Evolutionary conservation across 2,113 vertebrate genomes (phyloP).

Genomic region (Hemibagrus wyckioides): DNA sequence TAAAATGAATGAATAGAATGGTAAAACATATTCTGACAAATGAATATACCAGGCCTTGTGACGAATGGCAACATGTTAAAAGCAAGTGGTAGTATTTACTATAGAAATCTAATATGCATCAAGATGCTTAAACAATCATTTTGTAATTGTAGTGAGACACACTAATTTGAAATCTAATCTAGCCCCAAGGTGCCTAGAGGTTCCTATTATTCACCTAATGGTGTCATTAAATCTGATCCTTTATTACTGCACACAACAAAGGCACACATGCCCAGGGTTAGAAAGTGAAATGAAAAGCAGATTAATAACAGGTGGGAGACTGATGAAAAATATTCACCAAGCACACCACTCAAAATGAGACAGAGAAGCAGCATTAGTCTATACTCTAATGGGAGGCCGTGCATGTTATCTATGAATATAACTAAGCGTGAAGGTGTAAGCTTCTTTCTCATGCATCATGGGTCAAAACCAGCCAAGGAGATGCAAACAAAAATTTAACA

Average conservation of each 20-base stretch:
- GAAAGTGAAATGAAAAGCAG: conserved; percentile 41
- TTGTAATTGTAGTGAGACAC: neutral
- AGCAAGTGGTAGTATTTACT: neutral
- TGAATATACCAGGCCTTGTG: neutral
- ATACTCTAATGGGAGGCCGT: conserved; percentile 12
- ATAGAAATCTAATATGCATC: neutral
- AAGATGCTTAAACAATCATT: neutral
- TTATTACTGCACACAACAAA: conserved; percentile 11
- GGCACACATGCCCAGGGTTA: conserved; percentile 39
- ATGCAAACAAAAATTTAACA: neutral
- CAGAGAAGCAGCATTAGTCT: conserved; percentile 11
- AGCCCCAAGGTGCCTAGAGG: neutral
- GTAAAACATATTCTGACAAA: neutral
- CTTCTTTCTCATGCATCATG: conserved; percentile 12
- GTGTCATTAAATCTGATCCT: conserved; percentile 30
- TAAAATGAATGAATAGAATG: neutral
- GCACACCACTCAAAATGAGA: conserved; percentile 24
- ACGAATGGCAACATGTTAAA: neutral
- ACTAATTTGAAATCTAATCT: neutral
- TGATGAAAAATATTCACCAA: conserved; percentile 29
- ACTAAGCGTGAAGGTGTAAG: conserved; percentile 8
- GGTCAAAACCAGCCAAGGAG: conserved; percentile 9
- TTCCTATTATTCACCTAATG: conserved; percentile 16
- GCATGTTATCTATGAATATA: neutral
- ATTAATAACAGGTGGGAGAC: neutral